Conservation (phyloP, 2,888 invertebrate genomes). For the Meiosimyza decipiens region DNA sequence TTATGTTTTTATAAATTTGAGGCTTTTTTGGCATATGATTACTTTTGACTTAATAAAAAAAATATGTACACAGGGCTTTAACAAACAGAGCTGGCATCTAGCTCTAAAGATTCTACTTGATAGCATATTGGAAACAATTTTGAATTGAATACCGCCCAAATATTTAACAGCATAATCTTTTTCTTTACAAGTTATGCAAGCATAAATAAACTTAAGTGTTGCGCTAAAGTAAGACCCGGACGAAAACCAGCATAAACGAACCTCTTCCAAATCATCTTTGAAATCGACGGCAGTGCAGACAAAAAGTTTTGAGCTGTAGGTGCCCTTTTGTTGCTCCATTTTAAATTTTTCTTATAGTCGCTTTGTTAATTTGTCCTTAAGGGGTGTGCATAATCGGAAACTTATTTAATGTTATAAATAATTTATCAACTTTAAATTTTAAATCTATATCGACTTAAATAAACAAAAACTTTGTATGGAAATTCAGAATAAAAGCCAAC, state of each 20-base stretch:
- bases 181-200: neutral
- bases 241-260: constrained; percentile 62
- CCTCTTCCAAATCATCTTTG: constrained; percentile 92
- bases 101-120: neutral
- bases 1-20: too few species aligned
- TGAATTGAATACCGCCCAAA: neutral
- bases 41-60: too few species aligned
- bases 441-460: constrained; percentile 40
- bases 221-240: neutral
- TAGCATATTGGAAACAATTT: neutral
- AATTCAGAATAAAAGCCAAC: constrained; percentile 41
- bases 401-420: constrained; percentile 36
- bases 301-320: constrained; percentile 76
- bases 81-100: too few species aligned
- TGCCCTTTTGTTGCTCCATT: constrained; percentile 62
- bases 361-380: constrained; percentile 12
- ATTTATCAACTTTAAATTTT: constrained; percentile 38
- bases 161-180: neutral
- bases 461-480: constrained; percentile 39
- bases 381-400: constrained; percentile 18
- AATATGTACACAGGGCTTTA: too few species aligned
- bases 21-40: too few species aligned
- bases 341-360: constrained; percentile 40
- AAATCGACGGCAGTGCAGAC: constrained; percentile 84
- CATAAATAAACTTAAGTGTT: too few species aligned